phyloP scores from a whole-genome alignment of 1,140 invertebrate species.

The Penaeus japonicus region DNA sequence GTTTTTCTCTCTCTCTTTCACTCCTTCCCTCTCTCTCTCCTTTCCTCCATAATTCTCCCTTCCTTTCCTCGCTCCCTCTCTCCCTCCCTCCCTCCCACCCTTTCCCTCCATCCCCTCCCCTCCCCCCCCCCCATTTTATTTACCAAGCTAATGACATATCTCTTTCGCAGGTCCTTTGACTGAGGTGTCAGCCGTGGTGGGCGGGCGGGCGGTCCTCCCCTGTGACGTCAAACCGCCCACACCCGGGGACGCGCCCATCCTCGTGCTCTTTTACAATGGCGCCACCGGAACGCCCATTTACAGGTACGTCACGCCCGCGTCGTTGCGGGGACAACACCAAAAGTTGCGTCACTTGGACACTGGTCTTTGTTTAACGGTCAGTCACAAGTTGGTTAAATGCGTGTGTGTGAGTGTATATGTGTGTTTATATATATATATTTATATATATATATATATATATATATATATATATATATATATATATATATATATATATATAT shows the following conservation, averaged over 20 bases:
- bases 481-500: background rate
- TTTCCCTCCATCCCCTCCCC: too few species aligned
- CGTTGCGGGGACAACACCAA: background rate
- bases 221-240: slow-evolving; percentile 20
- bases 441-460: background rate
- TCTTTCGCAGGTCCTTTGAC: slow-evolving; percentile 15
- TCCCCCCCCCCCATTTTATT: too few species aligned
- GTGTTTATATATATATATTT: background rate
- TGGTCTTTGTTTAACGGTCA: background rate
- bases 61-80: too few species aligned
- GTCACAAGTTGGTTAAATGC: background rate
- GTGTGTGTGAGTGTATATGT: background rate
- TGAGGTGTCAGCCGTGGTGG: background rate
- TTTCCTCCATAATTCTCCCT: too few species aligned
- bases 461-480: background rate
- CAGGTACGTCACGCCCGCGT: background rate
- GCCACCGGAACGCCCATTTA: slow-evolving; percentile 28
- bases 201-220: background rate
- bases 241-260: slow-evolving; percentile 15
- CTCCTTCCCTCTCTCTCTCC: too few species aligned
- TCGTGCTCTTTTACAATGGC: slow-evolving; percentile 38
- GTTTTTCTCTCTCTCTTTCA: too few species aligned
- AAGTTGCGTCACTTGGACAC: background rate
- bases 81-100: too few species aligned
- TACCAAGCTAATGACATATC: background rate